phyloP scores from a whole-genome alignment of 2,888 invertebrate species.

The Rotaria magnacalcarata region DNA sequence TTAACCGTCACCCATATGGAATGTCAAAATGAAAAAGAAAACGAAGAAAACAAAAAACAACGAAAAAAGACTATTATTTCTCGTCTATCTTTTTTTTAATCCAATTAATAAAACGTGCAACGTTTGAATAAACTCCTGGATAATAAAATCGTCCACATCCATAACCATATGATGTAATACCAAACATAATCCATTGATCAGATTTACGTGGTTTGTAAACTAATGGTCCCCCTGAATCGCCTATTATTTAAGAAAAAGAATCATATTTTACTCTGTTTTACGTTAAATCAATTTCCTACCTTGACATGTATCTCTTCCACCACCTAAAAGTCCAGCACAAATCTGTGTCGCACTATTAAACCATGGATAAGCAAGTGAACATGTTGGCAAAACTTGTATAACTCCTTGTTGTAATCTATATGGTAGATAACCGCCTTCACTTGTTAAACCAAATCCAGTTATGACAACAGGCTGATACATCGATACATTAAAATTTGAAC shows the following conservation, averaged over 20 bases:
- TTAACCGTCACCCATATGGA: neutral
- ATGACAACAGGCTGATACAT: neutral
- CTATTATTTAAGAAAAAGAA: neutral
- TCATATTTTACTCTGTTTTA: neutral
- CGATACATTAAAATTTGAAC: neutral
- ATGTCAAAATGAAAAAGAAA: neutral
- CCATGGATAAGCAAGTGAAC: neutral
- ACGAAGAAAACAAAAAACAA: neutral
- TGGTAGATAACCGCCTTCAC: neutral
- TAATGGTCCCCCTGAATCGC: neutral
- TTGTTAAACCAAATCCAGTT: neutral
- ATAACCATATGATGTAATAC: constrained; percentile 11
- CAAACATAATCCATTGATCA: neutral
- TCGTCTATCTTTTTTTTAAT: neutral
- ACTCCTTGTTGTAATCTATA: constrained; percentile 23
- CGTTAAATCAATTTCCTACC: neutral
- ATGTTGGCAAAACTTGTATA: constrained; percentile 6
- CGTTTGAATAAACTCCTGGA: neutral
- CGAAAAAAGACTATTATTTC: too few relatives aligned
- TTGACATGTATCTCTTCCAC: constrained; percentile 21
- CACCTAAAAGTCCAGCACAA: neutral
- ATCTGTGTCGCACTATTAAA: neutral
- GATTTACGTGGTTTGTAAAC: neutral
- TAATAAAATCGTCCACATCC: neutral
- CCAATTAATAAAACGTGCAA: neutral